Conservation (phyloP, 53 echinoderm and acorn worm species). For the Astropecten irregularis region DNA sequence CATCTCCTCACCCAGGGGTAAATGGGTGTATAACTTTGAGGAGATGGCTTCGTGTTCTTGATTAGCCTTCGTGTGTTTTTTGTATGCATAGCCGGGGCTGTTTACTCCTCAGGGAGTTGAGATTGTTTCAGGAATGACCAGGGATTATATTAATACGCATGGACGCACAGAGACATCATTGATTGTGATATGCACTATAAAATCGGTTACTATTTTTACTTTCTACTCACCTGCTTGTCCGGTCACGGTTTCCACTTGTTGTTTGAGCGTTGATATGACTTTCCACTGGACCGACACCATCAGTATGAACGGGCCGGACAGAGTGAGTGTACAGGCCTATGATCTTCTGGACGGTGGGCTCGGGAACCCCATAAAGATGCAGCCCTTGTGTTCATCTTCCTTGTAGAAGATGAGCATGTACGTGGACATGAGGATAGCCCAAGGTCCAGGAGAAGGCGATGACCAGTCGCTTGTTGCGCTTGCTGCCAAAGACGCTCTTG, state of each 20-base stretch:
- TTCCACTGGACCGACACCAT: too few species aligned
- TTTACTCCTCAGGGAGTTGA: too few species aligned
- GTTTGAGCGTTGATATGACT: conserved; percentile 30
- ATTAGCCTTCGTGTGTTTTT: too few species aligned
- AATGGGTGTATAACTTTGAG: too few species aligned
- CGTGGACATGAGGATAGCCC: background rate
- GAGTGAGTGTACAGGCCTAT: conserved; percentile 1
- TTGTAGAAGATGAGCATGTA: conserved; percentile 6
- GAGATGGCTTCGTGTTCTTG: too few species aligned
- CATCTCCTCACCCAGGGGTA: too few species aligned
- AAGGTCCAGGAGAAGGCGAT: conserved; percentile 2
- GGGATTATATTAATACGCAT: too few species aligned
- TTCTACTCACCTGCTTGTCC: background rate
- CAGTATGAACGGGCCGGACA: conserved; percentile 17
- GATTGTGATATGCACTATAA: too few species aligned
- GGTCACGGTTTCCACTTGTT: background rate
- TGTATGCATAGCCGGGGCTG: too few species aligned
- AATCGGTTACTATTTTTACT: too few species aligned
- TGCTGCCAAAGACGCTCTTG: conserved; percentile 1
- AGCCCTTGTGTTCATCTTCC: background rate
- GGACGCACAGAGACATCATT: too few species aligned
- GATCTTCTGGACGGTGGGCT: background rate
- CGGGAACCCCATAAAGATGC: background rate
- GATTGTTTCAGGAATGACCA: too few species aligned
- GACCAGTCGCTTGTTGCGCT: conserved; percentile 3